Evolutionary conservation across 1,140 invertebrate species (phyloP).

Genomic region (Spodoptera litura): DNA sequence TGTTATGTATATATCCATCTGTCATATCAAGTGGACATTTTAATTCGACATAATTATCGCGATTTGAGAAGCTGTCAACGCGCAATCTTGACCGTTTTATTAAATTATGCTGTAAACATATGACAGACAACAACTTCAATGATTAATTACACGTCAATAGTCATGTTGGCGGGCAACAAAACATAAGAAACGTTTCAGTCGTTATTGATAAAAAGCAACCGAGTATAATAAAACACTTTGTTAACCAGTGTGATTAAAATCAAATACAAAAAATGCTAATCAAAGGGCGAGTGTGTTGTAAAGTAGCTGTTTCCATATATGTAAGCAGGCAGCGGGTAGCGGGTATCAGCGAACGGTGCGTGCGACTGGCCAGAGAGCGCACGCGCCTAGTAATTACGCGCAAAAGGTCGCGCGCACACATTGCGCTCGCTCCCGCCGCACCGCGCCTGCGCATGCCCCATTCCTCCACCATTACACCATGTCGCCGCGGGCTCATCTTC

Average conservation of each 20-base stretch:
- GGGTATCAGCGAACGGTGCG: slow-evolving; percentile 59
- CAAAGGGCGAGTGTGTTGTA: slow-evolving; percentile 62
- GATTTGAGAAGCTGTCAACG: too few relatives aligned
- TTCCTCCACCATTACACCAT: slow-evolving; percentile 31
- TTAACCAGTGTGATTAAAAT: slow-evolving; percentile 71
- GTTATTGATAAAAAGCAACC: slow-evolving; percentile 9
- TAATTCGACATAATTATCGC: too few relatives aligned
- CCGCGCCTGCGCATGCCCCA: slow-evolving; percentile 39
- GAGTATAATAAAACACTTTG: slow-evolving; percentile 52
- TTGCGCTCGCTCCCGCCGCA: slow-evolving; percentile 73
- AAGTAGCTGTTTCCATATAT: slow-evolving; percentile 65
- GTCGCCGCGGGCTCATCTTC: slow-evolving; percentile 39
- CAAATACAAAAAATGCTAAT: slow-evolving; percentile 72
- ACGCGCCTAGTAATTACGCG: slow-evolving; percentile 78
- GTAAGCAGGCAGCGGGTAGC: slow-evolving; percentile 52
- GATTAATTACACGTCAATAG: slow-evolving; percentile 22
- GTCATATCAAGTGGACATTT: too few relatives aligned
- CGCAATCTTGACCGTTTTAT: neutral
- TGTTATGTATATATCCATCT: too few relatives aligned
- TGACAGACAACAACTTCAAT: neutral
- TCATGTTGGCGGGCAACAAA: slow-evolving; percentile 9
- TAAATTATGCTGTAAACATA: slow-evolving; percentile 3
- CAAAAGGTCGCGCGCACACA: slow-evolving; percentile 82
- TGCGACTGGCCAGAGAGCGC: slow-evolving; percentile 55
- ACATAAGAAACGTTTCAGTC: neutral